These are phyloP conservation scores for Paracyclopina nana DNA, from an alignment of 1,140 invertebrate species.

Conservation along the genomic window DNA sequence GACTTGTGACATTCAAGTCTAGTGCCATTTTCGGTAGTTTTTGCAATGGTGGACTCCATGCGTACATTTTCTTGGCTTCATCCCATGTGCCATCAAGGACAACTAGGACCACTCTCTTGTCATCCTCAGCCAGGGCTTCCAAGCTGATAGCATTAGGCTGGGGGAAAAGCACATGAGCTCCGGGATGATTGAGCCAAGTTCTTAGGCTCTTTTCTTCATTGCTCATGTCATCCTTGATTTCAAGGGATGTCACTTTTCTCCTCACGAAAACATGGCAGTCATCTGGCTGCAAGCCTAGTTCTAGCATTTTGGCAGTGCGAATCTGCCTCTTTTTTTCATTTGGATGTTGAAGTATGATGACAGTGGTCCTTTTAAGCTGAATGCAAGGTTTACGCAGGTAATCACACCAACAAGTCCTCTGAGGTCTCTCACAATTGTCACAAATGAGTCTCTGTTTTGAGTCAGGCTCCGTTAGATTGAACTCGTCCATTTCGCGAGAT, in stretches of 20 bases:
- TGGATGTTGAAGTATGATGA: constrained; percentile 7
- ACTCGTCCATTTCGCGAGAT: too few species aligned
- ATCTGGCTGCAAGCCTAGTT: not conserved
- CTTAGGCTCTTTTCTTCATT: not conserved
- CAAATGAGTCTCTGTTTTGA: too few species aligned
- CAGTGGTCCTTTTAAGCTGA: not conserved
- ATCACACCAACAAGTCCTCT: not conserved
- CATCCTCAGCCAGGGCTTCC: not conserved
- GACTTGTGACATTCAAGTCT: not conserved
- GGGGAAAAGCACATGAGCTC: not conserved
- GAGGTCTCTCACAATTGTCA: constrained; percentile 1
- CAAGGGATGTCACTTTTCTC: constrained; percentile 1
- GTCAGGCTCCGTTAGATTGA: too few species aligned
- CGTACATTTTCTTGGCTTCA: constrained; percentile 12
- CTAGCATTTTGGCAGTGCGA: not conserved
- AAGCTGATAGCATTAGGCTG: constrained; percentile 1
- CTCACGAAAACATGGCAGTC: not conserved
- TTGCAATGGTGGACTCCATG: constrained; percentile 1
- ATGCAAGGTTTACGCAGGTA: not conserved
- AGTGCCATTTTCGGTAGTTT: not conserved
- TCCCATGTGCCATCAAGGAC: constrained; percentile 11
- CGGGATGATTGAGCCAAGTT: not conserved
- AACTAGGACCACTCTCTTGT: not conserved
- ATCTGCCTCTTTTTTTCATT: constrained; percentile 7
- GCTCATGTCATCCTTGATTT: not conserved